A percentile compares a stretch with the other conserved stretches of the same genome.
phyloP scores from a whole-genome alignment of 2,113 vertebrate species.

The Trichechus manatus region DNA sequence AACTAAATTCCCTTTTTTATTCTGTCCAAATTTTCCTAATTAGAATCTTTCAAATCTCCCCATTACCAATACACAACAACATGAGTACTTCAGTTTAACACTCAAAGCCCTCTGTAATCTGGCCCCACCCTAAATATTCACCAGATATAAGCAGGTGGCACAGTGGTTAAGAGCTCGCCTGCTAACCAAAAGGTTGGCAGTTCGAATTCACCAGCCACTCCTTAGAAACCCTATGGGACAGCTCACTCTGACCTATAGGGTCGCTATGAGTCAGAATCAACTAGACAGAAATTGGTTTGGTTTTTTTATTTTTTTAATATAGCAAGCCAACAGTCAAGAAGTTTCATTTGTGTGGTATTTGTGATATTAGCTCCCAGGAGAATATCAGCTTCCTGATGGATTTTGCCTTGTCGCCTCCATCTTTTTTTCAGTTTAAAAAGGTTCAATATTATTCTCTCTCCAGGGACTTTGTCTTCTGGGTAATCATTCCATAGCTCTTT shows the following conservation, averaged over 20 bases:
- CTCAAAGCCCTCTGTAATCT: background rate
- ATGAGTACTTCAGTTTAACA: background rate
- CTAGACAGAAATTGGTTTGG: no score
- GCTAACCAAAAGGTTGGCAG: no score
- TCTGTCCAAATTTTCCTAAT: background rate
- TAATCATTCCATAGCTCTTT: background rate
- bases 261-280: no score
- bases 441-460: background rate
- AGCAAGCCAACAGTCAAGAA: background rate
- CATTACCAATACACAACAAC: background rate
- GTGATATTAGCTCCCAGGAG: background rate
- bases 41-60: background rate
- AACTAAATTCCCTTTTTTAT: background rate
- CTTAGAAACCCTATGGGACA: no score
- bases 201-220: no score
- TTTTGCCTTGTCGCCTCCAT: background rate
- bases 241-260: no score
- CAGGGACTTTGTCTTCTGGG: background rate
- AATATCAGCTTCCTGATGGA: background rate
- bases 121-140: background rate
- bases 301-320: accelerated
- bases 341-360: background rate
- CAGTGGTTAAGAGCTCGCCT: no score
- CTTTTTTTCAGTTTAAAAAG: background rate
- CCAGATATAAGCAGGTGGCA: background rate